Evolutionary conservation across 2,888 invertebrate genomes (phyloP), one percentile per base, ranked within the genome.

Genomic region (Mesoligia furuncula): DNA sequence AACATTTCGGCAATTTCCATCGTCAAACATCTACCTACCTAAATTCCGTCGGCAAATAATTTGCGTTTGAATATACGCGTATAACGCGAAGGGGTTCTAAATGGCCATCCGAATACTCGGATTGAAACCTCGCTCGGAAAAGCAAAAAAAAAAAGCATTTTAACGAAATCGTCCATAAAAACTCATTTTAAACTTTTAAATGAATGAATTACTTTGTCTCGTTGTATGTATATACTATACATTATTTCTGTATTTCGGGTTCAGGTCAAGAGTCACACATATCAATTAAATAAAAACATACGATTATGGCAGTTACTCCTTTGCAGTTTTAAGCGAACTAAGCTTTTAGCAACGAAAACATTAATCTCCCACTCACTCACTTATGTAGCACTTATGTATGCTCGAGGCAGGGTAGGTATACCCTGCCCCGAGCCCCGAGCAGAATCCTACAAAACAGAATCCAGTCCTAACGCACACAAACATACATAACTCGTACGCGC

Each of bases 401-500:
- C 36, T 36, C 36, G 36, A 6, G 36, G 36, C 7, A 36, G 6
- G 36, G 36, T 66, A 72, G 71, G 65, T 75, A 42, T 73, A 72
- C 77, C 73, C 65, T 69, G 45, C 61, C 69, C 36, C 54, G 48
- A 64, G 59, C 54, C 48, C 59, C 27, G 65, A 75, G 69, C 77
- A 79, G 64, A 81, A 83, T 81, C 73, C 79, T 64, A 73, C 83
- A 80, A 83, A 81, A 88, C 83, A 77, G 73, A 87, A 80, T 87
- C 80, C 74, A 79, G 69, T 75, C 68, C 61, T 51, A 42, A 76
- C 86, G 75, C 80, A 83, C 88, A 86, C 88, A 77, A 51, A 57
- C 71, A 62, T 48, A 67, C 36, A 65, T 73, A 66, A 67, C 68
- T 62, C 62, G 68, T 85, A 86, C 72, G 39, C 51, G 57, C 57